Percentiles rank a stretch among this genome's conserved stretches.
phyloP scores from a whole-genome alignment of 2,113 vertebrate genomes.

The Struthidea cinerea region DNA sequence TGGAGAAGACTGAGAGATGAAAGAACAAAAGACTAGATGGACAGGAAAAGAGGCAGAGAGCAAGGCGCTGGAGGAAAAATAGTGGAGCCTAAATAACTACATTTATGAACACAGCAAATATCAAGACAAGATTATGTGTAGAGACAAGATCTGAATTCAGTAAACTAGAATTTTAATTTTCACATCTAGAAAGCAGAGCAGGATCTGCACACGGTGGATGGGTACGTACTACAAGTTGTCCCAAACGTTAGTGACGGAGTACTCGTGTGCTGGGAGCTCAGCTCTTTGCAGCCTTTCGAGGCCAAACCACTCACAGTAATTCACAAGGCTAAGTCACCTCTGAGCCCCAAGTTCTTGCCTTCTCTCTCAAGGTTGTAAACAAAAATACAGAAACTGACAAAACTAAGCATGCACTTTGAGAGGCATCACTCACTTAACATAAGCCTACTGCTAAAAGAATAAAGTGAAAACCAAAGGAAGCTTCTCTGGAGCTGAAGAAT shows the following conservation, averaged over 20 bases:
- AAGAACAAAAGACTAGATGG: too few relatives aligned
- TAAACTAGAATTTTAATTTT: background rate
- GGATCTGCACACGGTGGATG: background rate
- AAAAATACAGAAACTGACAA: background rate
- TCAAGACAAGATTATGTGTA: rapidly evolving
- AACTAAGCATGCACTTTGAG: background rate
- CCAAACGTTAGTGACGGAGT: background rate
- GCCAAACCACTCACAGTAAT: background rate
- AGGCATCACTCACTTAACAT: background rate
- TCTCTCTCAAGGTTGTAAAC: background rate
- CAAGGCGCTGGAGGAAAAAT: background rate
- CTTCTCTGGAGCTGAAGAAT: background rate
- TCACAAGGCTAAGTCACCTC: background rate
- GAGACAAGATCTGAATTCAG: background rate
- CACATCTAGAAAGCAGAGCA: background rate
- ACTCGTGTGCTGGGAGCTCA: rapidly evolving
- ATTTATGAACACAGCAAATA: background rate
- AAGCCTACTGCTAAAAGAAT: background rate
- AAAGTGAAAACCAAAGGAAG: background rate
- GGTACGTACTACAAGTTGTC: background rate
- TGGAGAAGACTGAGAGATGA: background rate
- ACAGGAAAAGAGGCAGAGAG: background rate
- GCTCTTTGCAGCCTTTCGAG: background rate
- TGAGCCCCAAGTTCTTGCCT: background rate
- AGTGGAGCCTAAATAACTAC: background rate